phyloP scores from a whole-genome alignment of 2,797 vertebrate genomes.

The Neosilurus mollespiculum region DNA sequence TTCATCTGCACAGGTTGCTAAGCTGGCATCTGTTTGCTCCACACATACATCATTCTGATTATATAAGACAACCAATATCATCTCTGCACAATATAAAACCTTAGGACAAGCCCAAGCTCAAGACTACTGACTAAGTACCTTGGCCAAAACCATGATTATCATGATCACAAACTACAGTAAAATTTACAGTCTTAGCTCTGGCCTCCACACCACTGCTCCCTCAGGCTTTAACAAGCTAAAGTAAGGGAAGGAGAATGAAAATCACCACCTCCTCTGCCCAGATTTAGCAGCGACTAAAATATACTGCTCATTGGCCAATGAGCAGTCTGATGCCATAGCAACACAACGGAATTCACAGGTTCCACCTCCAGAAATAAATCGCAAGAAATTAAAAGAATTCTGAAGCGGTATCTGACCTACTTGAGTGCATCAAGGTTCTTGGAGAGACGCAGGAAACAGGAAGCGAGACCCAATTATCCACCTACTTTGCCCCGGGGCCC shows the following conservation, averaged over 20 bases:
- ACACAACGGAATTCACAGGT: conserved; percentile 25
- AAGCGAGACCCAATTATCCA: conserved; percentile 34
- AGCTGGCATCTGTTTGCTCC: background rate
- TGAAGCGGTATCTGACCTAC: conserved; percentile 47
- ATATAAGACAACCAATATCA: background rate
- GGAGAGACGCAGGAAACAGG: conserved; percentile 25
- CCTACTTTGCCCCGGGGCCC: conserved; percentile 1
- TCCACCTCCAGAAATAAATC: conserved; percentile 14
- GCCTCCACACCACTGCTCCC: background rate
- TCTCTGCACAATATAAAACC: background rate
- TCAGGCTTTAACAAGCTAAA: conserved; percentile 4
- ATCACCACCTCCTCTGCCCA: conserved; percentile 22
- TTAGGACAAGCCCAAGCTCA: background rate
- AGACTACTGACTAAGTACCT: background rate
- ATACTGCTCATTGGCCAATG: conserved; percentile 28
- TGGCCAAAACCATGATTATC: background rate
- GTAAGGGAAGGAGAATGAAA: conserved; percentile 14
- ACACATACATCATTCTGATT: background rate
- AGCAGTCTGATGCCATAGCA: conserved; percentile 27
- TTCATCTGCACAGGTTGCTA: background rate
- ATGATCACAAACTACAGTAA: too few species aligned
- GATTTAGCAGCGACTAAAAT: conserved; percentile 36
- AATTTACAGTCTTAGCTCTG: background rate
- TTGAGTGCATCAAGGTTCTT: conserved; percentile 47
- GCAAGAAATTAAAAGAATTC: conserved; percentile 3